Evolutionary conservation across 2,888 invertebrate genomes (phyloP).

Genomic region (Phoenoteleia sp.): DNA sequence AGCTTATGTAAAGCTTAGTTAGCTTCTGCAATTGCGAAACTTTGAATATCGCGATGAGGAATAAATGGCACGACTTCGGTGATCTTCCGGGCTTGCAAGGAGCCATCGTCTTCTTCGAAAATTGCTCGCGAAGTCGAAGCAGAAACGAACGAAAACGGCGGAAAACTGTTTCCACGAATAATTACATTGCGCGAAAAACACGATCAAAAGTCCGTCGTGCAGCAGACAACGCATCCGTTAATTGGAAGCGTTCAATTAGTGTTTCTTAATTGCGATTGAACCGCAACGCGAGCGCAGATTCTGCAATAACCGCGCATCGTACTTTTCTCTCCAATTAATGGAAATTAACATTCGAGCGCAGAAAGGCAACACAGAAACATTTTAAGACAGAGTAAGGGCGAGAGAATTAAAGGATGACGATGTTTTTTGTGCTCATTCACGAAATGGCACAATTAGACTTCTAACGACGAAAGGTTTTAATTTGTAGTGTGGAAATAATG

Average conservation of each 20-base stretch:
- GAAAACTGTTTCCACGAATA: too few species aligned
- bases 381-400: not conserved
- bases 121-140: constrained; percentile 30
- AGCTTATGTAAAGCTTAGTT: constrained; percentile 60
- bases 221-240: constrained; percentile 75
- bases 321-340: constrained; percentile 84
- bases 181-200: constrained; percentile 12
- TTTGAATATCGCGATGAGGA: constrained; percentile 50
- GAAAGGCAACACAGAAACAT: too few species aligned
- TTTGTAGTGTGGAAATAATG: too few species aligned
- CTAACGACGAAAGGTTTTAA: too few species aligned
- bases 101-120: constrained; percentile 38
- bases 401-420: too few species aligned
- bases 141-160: not conserved
- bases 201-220: constrained; percentile 29
- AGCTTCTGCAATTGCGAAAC: constrained; percentile 58
- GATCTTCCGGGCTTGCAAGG: constrained; percentile 42
- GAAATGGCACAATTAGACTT: too few species aligned
- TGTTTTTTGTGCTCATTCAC: too few species aligned
- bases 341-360: too few species aligned
- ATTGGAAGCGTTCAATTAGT: constrained; percentile 84
- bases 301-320: too few species aligned
- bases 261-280: constrained; percentile 82
- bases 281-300: constrained; percentile 79
- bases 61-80: constrained; percentile 57